phyloP scores from a whole-genome alignment of 1,140 invertebrate genomes.

The Aphelinus certus region DNA sequence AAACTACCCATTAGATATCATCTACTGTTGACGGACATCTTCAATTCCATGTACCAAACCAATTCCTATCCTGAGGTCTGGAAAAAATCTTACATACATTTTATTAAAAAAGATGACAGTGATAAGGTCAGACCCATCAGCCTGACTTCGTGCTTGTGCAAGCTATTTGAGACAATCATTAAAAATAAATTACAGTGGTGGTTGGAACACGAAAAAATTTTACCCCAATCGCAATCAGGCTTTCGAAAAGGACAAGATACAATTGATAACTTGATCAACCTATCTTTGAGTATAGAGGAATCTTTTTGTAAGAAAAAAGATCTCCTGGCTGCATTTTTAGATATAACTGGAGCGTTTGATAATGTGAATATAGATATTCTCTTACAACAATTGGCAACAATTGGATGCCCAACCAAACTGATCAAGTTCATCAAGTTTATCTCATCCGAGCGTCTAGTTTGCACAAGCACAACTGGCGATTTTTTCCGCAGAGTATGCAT shows the following conservation, averaged over 20 bases:
- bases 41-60: not conserved
- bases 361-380: not conserved
- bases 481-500: no score
- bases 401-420: not conserved
- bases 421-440: not conserved
- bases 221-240: not conserved
- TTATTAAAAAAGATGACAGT: not conserved
- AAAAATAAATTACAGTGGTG: slow-evolving; percentile 9
- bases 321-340: not conserved
- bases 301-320: not conserved
- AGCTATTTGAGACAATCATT: not conserved
- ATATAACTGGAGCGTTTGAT: slow-evolving; percentile 16
- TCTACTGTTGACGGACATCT: not conserved
- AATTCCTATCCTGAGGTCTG: not conserved
- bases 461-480: no score
- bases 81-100: not conserved
- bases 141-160: not conserved
- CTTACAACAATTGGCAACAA: not conserved
- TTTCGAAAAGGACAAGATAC: slow-evolving; percentile 5
- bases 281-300: not conserved
- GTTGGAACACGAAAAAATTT: not conserved
- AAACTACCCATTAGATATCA: not conserved
- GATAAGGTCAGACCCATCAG: not conserved
- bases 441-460: no score
- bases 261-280: not conserved